Evolutionary conservation across 2,888 invertebrate species (phyloP).

Genomic region (Candidula unifasciata): DNA sequence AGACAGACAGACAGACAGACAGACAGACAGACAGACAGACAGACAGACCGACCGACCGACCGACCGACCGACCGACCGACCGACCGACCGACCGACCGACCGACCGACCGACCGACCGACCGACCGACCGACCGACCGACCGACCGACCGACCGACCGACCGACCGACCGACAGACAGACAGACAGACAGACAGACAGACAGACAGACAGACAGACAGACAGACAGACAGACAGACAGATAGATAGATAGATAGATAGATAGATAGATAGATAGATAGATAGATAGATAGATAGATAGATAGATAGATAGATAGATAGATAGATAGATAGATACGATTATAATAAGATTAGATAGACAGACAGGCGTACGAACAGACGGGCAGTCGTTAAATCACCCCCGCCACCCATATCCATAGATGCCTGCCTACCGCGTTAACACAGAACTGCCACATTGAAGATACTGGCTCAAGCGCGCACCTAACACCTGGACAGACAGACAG

Average conservation of each 20-base stretch:
- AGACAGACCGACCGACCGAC: background rate
- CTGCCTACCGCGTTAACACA: no score
- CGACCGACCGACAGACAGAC: constrained; percentile 13
- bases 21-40: background rate
- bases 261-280: no score
- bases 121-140: background rate
- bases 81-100: background rate
- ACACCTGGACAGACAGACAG: no score
- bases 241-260: no score
- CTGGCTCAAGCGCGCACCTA: no score
- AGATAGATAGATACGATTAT: background rate
- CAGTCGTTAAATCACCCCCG: no score
- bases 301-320: no score
- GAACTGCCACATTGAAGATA: no score
- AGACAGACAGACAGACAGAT: background rate
- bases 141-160: background rate
- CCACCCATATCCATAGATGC: no score
- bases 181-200: constrained; percentile 12
- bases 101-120: no score
- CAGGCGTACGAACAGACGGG: background rate
- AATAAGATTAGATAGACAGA: background rate
- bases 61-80: background rate
- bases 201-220: constrained; percentile 11
- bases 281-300: no score
- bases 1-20: background rate